Conservation (phyloP, 1,140 invertebrate species). For the Drosophila chauvacae region DNA sequence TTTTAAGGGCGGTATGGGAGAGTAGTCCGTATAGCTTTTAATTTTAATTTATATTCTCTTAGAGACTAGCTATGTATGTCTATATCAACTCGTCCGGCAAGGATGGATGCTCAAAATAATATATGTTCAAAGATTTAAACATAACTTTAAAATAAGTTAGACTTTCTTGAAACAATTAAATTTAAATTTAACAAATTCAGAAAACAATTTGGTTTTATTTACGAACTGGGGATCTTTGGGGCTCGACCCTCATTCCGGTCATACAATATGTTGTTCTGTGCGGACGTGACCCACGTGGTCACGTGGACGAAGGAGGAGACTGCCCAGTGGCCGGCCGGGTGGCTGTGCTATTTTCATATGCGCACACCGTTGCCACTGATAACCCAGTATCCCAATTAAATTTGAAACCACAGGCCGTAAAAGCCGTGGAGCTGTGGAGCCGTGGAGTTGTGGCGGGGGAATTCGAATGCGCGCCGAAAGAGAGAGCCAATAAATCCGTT, state of each 20-base stretch:
- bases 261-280: not conserved
- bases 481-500: conserved; percentile 66
- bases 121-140: not conserved
- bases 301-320: conserved; percentile 5
- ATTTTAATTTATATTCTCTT: not conserved
- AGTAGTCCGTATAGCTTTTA: not conserved
- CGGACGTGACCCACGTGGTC: conserved; percentile 32
- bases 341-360: conserved; percentile 76
- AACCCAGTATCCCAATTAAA: conserved; percentile 81
- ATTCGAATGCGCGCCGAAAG: conserved; percentile 67
- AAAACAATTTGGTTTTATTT: not conserved
- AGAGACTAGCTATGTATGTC: not conserved
- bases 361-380: conserved; percentile 70
- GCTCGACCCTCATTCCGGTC: not conserved
- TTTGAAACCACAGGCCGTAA: conserved; percentile 70
- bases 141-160: not conserved
- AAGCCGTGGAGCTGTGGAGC: conserved; percentile 24
- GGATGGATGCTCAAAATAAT: not conserved
- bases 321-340: conserved; percentile 10
- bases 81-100: not conserved
- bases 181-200: not conserved
- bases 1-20: not conserved
- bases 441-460: conserved; percentile 20
- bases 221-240: not conserved
- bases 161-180: not conserved